Base-by-base conservation (phyloP, 1,140 invertebrate genomes). In the Eubasilissa regina region DNA sequence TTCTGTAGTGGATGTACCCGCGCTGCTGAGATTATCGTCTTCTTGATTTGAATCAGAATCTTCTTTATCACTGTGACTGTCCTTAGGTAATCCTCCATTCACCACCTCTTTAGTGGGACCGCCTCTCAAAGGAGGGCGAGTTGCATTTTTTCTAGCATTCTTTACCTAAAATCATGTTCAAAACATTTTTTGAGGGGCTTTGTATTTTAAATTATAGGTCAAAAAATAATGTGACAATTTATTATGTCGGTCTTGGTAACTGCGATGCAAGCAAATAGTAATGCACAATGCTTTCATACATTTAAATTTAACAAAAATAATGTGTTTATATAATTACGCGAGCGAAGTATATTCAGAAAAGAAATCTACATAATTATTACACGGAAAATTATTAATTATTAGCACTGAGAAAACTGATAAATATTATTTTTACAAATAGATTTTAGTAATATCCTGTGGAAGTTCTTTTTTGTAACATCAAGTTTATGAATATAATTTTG, bases 1-100 rank as follows among this genome's bases (percentile, higher is more conserved):
- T 12, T 89, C 87, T 25, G 88, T 88, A 19, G 87, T 88, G 56
- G 84, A 82, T 1, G 87, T 89, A 10, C 87, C 87, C 0, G 87
- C 80, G 7, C 86, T 86, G 77, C 87, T 87, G 11, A 86, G 84
- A 25, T 89, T 88, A 74, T 90, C 87, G 55, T 91, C 89, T 47
- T 90, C 90, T 83, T 62, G 73, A 73, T 80, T 82, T 3, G 77
- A 77, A 21, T 78, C 70, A 13, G 77, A 80, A 55, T 80, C 79
- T 12, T 77, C 82, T 84, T 84, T 86, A 35, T 83, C 82, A 35
- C 81, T 82, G 56, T 72, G 19, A 15, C 47, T 56, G 15, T 79
- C 78, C 21, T 58, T 75, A 15, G 55, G 43, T 17, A 12, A n/a
- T 13, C 12, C 48, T n/a, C 81, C 81, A 44, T 83, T 83, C 0